phyloP scores from a whole-genome alignment of 2,888 invertebrate species.

The Mesorhabditis belari region DNA sequence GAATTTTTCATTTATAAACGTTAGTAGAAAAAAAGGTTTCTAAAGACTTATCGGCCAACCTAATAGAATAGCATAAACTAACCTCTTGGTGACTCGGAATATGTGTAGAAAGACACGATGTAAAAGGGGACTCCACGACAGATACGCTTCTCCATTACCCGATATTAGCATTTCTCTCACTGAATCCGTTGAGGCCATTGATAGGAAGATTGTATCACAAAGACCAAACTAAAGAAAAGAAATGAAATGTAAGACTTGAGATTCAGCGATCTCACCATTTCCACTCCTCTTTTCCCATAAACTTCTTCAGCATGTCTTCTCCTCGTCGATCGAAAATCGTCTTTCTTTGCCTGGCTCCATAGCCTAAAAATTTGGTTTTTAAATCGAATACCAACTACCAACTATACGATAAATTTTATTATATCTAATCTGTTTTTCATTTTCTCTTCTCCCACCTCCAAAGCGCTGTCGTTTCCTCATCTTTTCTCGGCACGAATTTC shows the following conservation, averaged over 20 bases:
- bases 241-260: neutral
- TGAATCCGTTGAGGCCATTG: neutral
- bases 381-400: neutral
- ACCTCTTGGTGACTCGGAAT: neutral
- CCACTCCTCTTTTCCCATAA: neutral
- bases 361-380: neutral
- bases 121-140: neutral
- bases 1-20: no score
- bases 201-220: neutral
- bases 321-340: neutral
- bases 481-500: neutral
- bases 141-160: neutral
- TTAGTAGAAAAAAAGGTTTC: no score
- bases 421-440: neutral
- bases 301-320: neutral
- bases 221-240: neutral
- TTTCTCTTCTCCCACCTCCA: neutral
- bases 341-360: neutral
- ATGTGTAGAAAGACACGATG: neutral
- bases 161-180: neutral
- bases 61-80: no score
- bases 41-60: no score
- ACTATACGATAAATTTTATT: no score
- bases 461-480: neutral
- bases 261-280: neutral